A percentile compares a stretch with the other conserved stretches of the same genome.
Evolutionary conservation across 2,888 invertebrate genomes (phyloP).

Genomic region (Melinaea menophilus): DNA sequence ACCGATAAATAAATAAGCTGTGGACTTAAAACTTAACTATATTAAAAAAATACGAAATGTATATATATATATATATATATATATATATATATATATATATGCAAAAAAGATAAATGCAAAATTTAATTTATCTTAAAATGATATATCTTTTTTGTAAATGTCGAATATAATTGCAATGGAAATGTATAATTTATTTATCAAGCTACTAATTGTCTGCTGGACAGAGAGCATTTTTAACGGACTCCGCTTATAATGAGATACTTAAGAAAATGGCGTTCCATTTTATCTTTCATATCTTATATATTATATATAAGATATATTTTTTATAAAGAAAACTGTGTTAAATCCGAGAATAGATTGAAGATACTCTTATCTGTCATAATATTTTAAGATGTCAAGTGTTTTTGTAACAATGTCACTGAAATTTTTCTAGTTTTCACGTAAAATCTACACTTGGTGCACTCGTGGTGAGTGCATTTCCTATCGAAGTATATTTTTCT

Average conservation of each 20-base stretch:
- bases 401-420: slow-evolving; percentile 21
- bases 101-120: no score
- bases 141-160: no score
- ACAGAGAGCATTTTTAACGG: slow-evolving; percentile 33
- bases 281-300: not conserved
- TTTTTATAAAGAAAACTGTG: not conserved
- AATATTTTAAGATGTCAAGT: slow-evolving; percentile 15
- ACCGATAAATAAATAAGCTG: slow-evolving; percentile 31
- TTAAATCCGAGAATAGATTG: not conserved
- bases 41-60: slow-evolving; percentile 4
- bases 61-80: no score
- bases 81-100: no score
- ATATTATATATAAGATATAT: not conserved
- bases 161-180: no score
- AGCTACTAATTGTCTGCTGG: slow-evolving; percentile 36
- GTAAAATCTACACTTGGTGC: slow-evolving; percentile 14
- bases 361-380: slow-evolving; percentile 10
- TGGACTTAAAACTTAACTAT: slow-evolving; percentile 13
- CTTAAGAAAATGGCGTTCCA: not conserved
- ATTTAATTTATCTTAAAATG: no score
- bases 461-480: slow-evolving; percentile 23
- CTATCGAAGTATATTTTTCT: slow-evolving; percentile 12
- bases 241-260: slow-evolving; percentile 33
- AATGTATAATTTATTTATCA: slow-evolving; percentile 36
- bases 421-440: slow-evolving; percentile 17